Conservation (phyloP, 2,113 vertebrate genomes). For the Balaeniceps rex region DNA sequence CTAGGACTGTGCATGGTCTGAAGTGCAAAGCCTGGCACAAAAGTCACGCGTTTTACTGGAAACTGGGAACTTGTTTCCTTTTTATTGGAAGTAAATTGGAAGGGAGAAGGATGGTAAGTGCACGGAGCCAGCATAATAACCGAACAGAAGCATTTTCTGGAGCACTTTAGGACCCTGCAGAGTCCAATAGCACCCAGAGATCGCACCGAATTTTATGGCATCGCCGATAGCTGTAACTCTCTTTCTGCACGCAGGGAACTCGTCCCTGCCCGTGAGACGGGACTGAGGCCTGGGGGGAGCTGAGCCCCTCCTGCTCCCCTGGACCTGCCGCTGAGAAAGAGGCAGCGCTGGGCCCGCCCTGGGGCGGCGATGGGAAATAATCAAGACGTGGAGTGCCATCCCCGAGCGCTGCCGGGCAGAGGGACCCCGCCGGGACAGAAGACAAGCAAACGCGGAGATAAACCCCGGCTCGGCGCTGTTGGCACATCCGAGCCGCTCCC, state of each 20-base stretch:
- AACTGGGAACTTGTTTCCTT: background rate
- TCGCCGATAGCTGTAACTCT: fast-evolving
- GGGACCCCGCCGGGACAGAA: background rate
- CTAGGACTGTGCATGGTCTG: background rate
- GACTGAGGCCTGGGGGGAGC: background rate
- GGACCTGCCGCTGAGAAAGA: background rate
- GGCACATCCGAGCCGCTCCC: background rate
- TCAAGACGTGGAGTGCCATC: no score
- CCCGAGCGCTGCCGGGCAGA: background rate
- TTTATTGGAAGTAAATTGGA: background rate
- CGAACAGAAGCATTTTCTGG: background rate
- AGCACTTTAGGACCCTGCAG: background rate
- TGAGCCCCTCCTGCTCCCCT: background rate
- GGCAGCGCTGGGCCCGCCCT: no score
- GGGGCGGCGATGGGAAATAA: background rate
- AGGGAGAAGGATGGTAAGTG: background rate
- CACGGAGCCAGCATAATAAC: background rate
- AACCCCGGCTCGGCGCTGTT: background rate
- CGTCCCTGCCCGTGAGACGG: background rate
- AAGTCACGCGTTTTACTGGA: background rate
- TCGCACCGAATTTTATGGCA: background rate
- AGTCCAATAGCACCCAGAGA: background rate
- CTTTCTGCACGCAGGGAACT: background rate
- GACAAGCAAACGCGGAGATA: background rate
- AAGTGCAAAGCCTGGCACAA: background rate